A percentile compares a stretch with the other conserved stretches of the same genome.
phyloP scores from a whole-genome alignment of 2,888 invertebrate species.

The Lordiphosa andalusiaca region DNA sequence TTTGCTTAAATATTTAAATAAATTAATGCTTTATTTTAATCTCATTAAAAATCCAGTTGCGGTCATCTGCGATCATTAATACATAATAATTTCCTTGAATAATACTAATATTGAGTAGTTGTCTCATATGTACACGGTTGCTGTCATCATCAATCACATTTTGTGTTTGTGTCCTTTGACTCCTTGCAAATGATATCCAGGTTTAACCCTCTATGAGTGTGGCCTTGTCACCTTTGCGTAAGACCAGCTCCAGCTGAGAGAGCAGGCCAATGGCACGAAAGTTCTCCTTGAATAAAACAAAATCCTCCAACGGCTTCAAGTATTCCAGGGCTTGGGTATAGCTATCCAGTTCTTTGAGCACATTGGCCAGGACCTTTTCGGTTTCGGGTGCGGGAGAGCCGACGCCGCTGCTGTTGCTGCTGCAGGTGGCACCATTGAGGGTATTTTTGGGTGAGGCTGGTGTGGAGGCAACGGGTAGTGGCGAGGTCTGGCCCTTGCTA shows the following conservation, averaged over 20 bases:
- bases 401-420: constrained; percentile 10
- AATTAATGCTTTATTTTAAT: constrained; percentile 53
- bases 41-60: constrained; percentile 26
- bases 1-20: constrained; percentile 35
- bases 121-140: constrained; percentile 36
- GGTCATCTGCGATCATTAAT: constrained; percentile 12
- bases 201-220: constrained; percentile 58
- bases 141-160: constrained; percentile 56
- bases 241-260: constrained; percentile 74
- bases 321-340: constrained; percentile 76
- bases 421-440: constrained; percentile 20
- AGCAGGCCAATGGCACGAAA: constrained; percentile 78
- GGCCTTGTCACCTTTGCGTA: constrained; percentile 69
- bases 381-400: background rate
- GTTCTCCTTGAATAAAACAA: constrained; percentile 77
- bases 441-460: constrained; percentile 57
- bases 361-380: constrained; percentile 21
- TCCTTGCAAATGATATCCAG: background rate
- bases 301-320: constrained; percentile 77
- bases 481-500: constrained; percentile 36
- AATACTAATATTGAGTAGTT: constrained; percentile 32
- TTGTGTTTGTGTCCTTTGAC: constrained; percentile 43
- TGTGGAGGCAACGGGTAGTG: constrained; percentile 26
- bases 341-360: constrained; percentile 61
- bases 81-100: constrained; percentile 8